Evolutionary conservation across 1,140 invertebrate genomes (phyloP).

Genomic region (Tribolium madens): DNA sequence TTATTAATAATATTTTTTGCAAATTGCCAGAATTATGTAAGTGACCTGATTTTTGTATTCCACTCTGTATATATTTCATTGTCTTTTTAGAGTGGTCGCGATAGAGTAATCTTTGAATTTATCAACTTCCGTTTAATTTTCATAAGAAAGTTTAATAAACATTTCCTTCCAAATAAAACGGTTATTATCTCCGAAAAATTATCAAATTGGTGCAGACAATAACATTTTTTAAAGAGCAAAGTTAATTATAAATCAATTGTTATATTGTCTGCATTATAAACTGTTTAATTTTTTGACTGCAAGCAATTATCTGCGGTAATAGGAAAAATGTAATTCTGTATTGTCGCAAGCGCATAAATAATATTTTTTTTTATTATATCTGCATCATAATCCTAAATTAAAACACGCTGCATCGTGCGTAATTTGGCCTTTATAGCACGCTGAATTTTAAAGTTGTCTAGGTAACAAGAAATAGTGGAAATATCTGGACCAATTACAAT

Average conservation of each 20-base stretch:
- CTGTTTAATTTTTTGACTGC: slow-evolving; percentile 13
- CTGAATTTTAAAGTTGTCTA: no score
- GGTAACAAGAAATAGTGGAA: no score
- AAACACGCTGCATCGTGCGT: no score
- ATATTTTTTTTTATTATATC: no score
- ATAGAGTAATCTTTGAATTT: slow-evolving; percentile 23
- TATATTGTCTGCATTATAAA: slow-evolving; percentile 1
- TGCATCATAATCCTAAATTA: no score
- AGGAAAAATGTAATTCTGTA: neutral
- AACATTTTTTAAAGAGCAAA: neutral
- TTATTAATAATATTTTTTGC: slow-evolving; percentile 11
- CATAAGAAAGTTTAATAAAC: slow-evolving; percentile 26
- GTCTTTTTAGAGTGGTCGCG: neutral
- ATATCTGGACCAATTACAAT: no score
- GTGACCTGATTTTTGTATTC: slow-evolving; percentile 1
- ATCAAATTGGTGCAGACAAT: neutral
- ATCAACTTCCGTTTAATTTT: slow-evolving; percentile 31
- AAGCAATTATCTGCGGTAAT: neutral
- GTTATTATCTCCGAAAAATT: neutral
- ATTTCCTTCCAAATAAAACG: slow-evolving; percentile 21
- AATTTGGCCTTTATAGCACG: no score
- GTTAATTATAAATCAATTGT: neutral
- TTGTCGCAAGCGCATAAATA: slow-evolving; percentile 1
- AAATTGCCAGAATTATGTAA: neutral
- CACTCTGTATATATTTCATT: slow-evolving; percentile 12